A percentile compares a stretch with the other conserved stretches of the same genome.
These are phyloP conservation scores for Hemibagrus wyckioides DNA, from an alignment of 2,113 vertebrate genomes.

Conservation along the genomic window DNA sequence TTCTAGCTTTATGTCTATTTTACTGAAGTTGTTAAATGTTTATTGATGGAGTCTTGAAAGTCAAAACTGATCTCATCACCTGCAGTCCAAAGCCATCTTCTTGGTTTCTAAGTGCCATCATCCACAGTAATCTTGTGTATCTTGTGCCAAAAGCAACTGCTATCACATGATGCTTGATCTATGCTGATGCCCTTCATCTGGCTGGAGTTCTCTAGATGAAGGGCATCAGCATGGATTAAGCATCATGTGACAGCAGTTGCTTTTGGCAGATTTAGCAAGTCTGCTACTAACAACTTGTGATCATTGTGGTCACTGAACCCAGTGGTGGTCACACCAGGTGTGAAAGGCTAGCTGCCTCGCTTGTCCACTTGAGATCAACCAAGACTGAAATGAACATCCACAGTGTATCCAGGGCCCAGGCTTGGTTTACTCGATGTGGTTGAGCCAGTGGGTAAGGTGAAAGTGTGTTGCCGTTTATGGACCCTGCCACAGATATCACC, in stretches of 20 bases:
- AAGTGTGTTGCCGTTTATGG: slow-evolving; percentile 38
- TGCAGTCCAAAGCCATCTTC: too few relatives aligned
- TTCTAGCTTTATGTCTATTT: too few relatives aligned
- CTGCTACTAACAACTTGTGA: neutral
- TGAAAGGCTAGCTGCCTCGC: too few relatives aligned
- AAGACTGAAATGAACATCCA: neutral
- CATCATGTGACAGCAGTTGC: neutral
- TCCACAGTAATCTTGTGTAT: too few relatives aligned
- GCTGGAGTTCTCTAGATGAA: too few relatives aligned
- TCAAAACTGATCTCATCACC: too few relatives aligned
- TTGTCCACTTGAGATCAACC: neutral
- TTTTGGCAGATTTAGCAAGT: slow-evolving; percentile 14
- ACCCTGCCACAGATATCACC: slow-evolving; percentile 33
- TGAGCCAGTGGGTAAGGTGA: slow-evolving; percentile 20
- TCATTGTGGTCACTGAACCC: neutral
- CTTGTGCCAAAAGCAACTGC: neutral
- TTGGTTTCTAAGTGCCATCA: too few relatives aligned
- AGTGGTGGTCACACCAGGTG: neutral
- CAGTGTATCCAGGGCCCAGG: neutral
- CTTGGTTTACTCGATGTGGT: slow-evolving; percentile 42
- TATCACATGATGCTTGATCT: too few relatives aligned
- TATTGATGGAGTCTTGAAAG: too few relatives aligned
- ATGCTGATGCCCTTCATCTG: too few relatives aligned
- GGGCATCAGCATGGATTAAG: too few relatives aligned
- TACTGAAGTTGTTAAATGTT: too few relatives aligned